Conservation (phyloP, 1,140 invertebrate genomes). For the Zaprionus camerounensis region DNA sequence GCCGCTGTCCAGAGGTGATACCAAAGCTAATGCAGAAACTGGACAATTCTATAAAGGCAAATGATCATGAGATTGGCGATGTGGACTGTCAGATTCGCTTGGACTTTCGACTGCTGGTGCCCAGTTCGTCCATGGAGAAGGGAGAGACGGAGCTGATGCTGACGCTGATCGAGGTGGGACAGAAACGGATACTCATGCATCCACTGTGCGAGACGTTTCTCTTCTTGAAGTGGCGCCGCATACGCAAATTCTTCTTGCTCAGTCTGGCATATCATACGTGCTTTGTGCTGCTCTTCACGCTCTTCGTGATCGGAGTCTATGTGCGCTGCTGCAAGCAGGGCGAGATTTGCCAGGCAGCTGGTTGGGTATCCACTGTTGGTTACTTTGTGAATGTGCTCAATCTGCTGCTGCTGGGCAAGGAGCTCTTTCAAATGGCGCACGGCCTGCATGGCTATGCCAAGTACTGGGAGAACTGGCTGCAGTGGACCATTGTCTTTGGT, state of each 20-base stretch:
- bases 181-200: conserved; percentile 91
- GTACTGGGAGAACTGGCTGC: conserved; percentile 93
- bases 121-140: conserved; percentile 85
- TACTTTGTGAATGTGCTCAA: conserved; percentile 87
- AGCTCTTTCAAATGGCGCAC: conserved; percentile 90
- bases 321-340: conserved; percentile 80
- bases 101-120: conserved; percentile 90
- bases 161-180: conserved; percentile 91
- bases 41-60: conserved; percentile 90
- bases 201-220: conserved; percentile 92
- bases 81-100: conserved; percentile 92
- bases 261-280: conserved; percentile 91
- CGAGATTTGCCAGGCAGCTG: conserved; percentile 84
- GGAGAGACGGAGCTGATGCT: conserved; percentile 90
- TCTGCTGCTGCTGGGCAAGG: conserved; percentile 87
- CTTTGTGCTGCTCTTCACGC: conserved; percentile 90
- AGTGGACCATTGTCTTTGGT: conserved; percentile 90
- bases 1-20: conserved; percentile 91
- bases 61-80: conserved; percentile 92
- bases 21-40: conserved; percentile 89
- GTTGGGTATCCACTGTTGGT: conserved; percentile 85
- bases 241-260: conserved; percentile 92
- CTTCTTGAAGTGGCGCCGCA: conserved; percentile 92
- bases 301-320: conserved; percentile 87
- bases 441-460: conserved; percentile 89